These are phyloP conservation scores for Stigmatopora nigra DNA, from an alignment of 2,113 vertebrate species.

Conservation along the genomic window DNA sequence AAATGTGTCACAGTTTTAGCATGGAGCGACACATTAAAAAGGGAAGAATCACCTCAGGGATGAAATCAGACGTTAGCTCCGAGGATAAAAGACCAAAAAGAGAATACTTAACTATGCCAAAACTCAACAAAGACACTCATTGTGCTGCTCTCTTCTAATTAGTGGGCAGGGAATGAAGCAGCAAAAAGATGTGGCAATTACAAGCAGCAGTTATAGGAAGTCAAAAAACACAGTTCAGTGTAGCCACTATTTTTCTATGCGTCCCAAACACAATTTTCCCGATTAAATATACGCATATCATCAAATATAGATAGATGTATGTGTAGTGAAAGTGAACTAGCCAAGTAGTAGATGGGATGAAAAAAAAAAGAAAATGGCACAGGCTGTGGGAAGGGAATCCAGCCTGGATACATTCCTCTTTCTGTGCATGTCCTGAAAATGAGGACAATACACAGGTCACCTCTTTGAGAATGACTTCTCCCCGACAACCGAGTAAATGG, in stretches of 20 bases:
- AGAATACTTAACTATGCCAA: neutral
- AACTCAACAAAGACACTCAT: neutral
- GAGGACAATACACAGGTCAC: conserved; percentile 56
- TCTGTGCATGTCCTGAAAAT: conserved; percentile 19
- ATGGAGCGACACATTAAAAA: conserved; percentile 4
- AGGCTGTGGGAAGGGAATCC: conserved; percentile 28
- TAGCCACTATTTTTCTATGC: neutral
- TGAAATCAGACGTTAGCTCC: conserved; percentile 4
- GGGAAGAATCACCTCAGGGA: conserved; percentile 6
- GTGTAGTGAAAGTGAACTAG: conserved; percentile 11
- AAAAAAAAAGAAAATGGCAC: conserved; percentile 29
- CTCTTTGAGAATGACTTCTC: conserved; percentile 39
- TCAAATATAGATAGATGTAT: neutral
- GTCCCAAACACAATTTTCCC: neutral
- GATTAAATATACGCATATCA: neutral
- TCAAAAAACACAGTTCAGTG: conserved; percentile 16
- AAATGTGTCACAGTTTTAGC: conserved; percentile 26
- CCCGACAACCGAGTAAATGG: conserved; percentile 38
- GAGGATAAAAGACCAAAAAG: neutral
- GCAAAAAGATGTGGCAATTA: neutral
- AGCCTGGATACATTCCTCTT: conserved; percentile 22
- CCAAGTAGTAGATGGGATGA: conserved; percentile 27
- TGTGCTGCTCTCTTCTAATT: neutral
- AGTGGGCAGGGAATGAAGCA: neutral
- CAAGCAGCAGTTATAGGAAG: conserved; percentile 16